A percentile compares a stretch with the other conserved stretches of the same genome.
phyloP scores from a whole-genome alignment of 1,140 invertebrate genomes.

The Drosophila sp. region DNA sequence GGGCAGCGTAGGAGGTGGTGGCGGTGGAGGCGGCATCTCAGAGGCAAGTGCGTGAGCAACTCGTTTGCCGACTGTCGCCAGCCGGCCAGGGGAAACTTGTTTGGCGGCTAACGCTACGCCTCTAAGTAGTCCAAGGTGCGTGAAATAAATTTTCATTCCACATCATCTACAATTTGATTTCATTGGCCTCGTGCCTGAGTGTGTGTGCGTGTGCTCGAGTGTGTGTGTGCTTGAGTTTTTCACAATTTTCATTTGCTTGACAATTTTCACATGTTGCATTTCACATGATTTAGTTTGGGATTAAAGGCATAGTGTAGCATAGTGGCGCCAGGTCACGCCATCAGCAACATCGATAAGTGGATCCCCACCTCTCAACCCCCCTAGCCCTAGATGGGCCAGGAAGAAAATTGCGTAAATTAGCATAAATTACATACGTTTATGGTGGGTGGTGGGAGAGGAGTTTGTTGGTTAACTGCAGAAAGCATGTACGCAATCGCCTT shows the following conservation, averaged over 20 bases:
- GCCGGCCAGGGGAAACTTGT: constrained; percentile 51
- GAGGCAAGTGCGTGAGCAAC: constrained; percentile 54
- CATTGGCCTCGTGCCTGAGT: constrained; percentile 47
- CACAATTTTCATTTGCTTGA: constrained; percentile 29
- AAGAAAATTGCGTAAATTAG: constrained; percentile 75
- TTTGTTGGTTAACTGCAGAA: constrained; percentile 11
- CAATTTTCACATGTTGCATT: constrained; percentile 48
- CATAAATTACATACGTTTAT: constrained; percentile 73
- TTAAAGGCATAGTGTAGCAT: neutral
- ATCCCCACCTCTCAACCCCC: neutral
- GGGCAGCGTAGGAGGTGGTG: constrained; percentile 9
- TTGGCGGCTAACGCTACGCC: constrained; percentile 59
- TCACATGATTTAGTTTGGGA: constrained; percentile 42
- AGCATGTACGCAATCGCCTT: constrained; percentile 77
- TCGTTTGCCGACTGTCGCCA: constrained; percentile 20
- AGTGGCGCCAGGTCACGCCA: constrained; percentile 48
- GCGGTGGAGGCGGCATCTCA: constrained; percentile 39
- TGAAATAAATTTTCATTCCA: constrained; percentile 70
- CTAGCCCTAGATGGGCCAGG: neutral
- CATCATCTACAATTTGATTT: constrained; percentile 48
- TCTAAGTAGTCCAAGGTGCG: constrained; percentile 77
- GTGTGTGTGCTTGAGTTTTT: constrained; percentile 30
- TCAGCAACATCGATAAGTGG: neutral
- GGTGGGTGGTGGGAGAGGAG: constrained; percentile 37
- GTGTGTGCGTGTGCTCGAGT: neutral